phyloP scores from a whole-genome alignment of 2,888 invertebrate species.

The Cristatella mucedo region DNA sequence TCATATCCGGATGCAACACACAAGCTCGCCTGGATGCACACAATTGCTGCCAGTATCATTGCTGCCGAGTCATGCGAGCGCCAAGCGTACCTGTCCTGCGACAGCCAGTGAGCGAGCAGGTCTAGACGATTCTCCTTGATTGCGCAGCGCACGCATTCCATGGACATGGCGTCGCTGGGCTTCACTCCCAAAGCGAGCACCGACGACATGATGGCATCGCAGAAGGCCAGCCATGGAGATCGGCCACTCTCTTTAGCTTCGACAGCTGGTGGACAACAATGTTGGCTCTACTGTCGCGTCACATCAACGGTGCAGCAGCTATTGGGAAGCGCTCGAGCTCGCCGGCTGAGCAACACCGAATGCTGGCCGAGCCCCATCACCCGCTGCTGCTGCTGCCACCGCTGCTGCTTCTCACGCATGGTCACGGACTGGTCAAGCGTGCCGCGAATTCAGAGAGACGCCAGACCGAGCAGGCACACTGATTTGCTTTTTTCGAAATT shows the following conservation, averaged over 20 bases:
- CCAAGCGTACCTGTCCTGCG: constrained; percentile 27
- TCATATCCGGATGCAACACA: not conserved
- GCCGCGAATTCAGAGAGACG: too few relatives aligned
- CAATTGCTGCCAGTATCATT: not conserved
- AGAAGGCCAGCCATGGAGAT: constrained; percentile 32
- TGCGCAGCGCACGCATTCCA: constrained; percentile 29
- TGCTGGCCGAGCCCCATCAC: too few relatives aligned
- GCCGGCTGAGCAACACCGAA: too few relatives aligned
- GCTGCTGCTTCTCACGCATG: too few relatives aligned
- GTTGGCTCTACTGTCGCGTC: too few relatives aligned
- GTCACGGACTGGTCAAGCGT: too few relatives aligned
- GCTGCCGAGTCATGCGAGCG: not conserved
- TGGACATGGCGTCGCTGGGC: constrained; percentile 25
- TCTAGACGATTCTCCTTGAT: constrained; percentile 29
- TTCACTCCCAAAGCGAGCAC: constrained; percentile 23
- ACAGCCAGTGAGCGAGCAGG: constrained; percentile 32
- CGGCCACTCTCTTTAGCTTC: constrained; percentile 17
- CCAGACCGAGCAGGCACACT: too few relatives aligned
- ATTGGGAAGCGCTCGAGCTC: too few relatives aligned
- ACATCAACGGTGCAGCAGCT: too few relatives aligned
- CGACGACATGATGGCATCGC: constrained; percentile 33
- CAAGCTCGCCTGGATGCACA: too few relatives aligned
- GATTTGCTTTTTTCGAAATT: too few relatives aligned
- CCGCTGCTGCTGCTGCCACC: too few relatives aligned
- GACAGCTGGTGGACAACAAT: constrained; percentile 20